These are phyloP conservation scores for Grammomys dolichurus DNA, from an alignment of 2,113 vertebrate species.

Conservation along the genomic window DNA sequence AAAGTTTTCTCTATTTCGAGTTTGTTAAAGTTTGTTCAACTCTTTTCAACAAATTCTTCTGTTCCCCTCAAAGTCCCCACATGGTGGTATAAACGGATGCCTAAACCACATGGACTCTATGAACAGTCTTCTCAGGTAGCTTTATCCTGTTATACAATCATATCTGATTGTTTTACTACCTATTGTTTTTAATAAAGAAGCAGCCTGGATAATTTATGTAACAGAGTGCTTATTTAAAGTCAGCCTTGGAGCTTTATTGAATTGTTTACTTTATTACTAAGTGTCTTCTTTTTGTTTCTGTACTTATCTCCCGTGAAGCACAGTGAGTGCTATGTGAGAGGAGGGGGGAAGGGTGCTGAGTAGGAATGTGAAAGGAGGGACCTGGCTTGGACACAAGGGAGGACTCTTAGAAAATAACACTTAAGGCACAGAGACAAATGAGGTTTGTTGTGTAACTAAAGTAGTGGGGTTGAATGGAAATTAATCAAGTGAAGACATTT, in stretches of 20 bases:
- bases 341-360: neutral
- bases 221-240: neutral
- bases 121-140: neutral
- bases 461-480: neutral
- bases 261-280: neutral
- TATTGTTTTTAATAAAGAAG: neutral
- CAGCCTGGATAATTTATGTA: neutral
- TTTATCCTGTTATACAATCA: neutral
- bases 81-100: neutral
- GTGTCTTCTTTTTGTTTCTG: neutral
- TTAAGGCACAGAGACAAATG: neutral
- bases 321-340: neutral
- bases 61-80: neutral
- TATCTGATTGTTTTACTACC: neutral
- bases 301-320: neutral
- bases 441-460: neutral
- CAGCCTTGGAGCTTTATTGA: neutral
- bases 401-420: neutral
- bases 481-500: neutral
- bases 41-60: neutral
- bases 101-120: neutral
- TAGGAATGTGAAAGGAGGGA: neutral
- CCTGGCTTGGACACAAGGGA: neutral
- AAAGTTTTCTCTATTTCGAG: neutral
- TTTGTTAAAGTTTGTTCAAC: slow-evolving; percentile 11